A percentile compares a stretch with the other conserved stretches of the same genome.
Conservation (phyloP, 2,888 invertebrate species). For the Linnaemya tessellans region DNA sequence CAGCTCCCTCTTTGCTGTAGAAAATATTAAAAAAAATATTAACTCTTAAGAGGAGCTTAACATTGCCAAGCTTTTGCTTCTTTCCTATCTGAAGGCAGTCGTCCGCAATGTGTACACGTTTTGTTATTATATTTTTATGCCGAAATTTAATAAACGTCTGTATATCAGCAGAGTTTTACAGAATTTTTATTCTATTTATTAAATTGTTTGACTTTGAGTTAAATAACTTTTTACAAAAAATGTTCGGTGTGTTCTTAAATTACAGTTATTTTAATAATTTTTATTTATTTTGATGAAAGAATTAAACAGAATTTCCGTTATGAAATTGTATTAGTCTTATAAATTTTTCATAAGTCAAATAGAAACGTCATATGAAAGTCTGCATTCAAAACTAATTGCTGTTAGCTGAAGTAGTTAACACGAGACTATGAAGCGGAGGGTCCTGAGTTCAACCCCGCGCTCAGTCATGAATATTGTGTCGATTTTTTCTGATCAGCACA, state of each 20-base stretch:
- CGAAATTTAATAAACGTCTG: conserved; percentile 31
- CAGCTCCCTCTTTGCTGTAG: background rate
- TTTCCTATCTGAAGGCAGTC: background rate
- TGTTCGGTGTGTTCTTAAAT: conserved; percentile 17
- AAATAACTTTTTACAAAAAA: background rate
- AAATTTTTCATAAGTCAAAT: no score
- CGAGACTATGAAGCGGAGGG: no score
- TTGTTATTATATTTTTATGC: conserved; percentile 9
- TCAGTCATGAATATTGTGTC: no score
- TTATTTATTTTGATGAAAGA: background rate
- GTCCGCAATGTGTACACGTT: background rate
- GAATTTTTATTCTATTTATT: background rate
- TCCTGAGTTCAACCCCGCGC: no score
- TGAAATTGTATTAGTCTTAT: background rate
- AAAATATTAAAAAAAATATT: conserved; percentile 12
- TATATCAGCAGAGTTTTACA: background rate
- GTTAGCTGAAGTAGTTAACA: no score
- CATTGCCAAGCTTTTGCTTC: conserved; percentile 20
- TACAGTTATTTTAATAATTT: conserved; percentile 1
- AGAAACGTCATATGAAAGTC: no score
- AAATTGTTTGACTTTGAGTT: conserved; percentile 36
- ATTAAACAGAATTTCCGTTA: conserved; percentile 1
- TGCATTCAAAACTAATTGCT: no score
- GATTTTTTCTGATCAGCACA: no score
- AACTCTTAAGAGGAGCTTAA: conserved; percentile 48